These are phyloP conservation scores for Oryzias sinensis DNA, from an alignment of 2,797 vertebrate species.

Conservation along the genomic window DNA sequence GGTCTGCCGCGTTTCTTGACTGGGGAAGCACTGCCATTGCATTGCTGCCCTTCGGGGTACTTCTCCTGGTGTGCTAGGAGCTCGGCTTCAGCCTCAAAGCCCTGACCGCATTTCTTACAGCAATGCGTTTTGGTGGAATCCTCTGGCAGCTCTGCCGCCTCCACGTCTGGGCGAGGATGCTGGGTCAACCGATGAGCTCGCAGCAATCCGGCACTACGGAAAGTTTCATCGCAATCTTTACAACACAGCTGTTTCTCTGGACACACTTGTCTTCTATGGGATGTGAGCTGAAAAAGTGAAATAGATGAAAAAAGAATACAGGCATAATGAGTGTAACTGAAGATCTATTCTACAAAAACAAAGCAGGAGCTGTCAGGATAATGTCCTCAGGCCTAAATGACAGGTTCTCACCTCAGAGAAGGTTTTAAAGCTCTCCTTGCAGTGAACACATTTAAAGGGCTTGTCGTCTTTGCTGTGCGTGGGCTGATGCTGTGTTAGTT, in stretches of 20 bases:
- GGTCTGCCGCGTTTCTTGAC: constrained; percentile 77
- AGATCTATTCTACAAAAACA: background rate
- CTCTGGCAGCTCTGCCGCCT: constrained; percentile 62
- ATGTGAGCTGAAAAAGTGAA: constrained; percentile 66
- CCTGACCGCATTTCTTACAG: constrained; percentile 78
- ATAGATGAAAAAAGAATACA: background rate
- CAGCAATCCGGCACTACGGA: constrained; percentile 79
- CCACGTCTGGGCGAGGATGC: constrained; percentile 71
- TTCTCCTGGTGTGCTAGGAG: constrained; percentile 79
- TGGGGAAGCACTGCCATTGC: constrained; percentile 69
- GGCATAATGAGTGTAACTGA: background rate
- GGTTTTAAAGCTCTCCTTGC: constrained; percentile 81
- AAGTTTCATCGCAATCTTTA: constrained; percentile 81
- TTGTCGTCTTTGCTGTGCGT: constrained; percentile 84
- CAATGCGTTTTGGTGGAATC: constrained; percentile 72
- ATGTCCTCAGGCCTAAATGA: background rate
- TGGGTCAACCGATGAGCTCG: constrained; percentile 79
- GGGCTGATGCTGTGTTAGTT: constrained; percentile 82
- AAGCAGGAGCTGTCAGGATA: too few species aligned
- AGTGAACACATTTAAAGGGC: constrained; percentile 83
- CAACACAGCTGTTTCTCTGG: constrained; percentile 79
- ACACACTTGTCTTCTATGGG: constrained; percentile 82
- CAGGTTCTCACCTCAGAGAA: constrained; percentile 78
- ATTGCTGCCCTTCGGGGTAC: constrained; percentile 76
- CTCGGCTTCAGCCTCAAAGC: constrained; percentile 75